Conservation (phyloP, 1,140 invertebrate genomes). For the Calosoma granatense region DNA sequence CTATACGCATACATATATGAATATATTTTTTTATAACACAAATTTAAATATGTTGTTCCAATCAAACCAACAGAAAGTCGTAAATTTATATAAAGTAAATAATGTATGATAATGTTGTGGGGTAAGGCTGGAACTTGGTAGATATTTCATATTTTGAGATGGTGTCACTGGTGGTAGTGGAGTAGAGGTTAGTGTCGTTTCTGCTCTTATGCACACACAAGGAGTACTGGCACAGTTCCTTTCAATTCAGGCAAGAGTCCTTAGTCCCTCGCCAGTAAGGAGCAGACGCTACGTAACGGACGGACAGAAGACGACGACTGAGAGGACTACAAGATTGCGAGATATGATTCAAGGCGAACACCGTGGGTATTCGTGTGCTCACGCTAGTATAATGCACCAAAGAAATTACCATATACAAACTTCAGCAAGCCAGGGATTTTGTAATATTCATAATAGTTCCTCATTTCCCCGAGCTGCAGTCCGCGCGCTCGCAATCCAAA, state of each 20-base stretch:
- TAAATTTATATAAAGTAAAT: neutral
- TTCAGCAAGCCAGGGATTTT: constrained; percentile 19
- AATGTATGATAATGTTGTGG: neutral
- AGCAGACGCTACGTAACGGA: no score
- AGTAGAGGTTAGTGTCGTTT: no score
- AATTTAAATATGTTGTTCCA: no score
- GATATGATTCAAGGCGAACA: constrained; percentile 24
- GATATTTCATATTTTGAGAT: neutral
- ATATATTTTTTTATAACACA: no score
- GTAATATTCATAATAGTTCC: constrained; percentile 28
- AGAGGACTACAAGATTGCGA: constrained; percentile 15
- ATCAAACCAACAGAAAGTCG: neutral
- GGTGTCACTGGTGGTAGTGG: no score
- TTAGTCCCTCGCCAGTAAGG: no score
- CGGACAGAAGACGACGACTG: no score
- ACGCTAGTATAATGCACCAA: constrained; percentile 21
- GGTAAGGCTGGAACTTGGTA: neutral
- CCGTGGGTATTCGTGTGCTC: constrained; percentile 14
- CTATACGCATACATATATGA: no score
- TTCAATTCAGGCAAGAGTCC: neutral
- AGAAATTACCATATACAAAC: constrained; percentile 26
- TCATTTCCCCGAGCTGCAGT: constrained; percentile 24
- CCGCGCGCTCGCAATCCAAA: no score
- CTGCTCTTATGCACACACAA: no score
- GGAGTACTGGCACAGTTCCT: neutral